These are phyloP conservation scores for Azemiops feae DNA, from an alignment of 2,113 vertebrate species.

Conservation along the genomic window DNA sequence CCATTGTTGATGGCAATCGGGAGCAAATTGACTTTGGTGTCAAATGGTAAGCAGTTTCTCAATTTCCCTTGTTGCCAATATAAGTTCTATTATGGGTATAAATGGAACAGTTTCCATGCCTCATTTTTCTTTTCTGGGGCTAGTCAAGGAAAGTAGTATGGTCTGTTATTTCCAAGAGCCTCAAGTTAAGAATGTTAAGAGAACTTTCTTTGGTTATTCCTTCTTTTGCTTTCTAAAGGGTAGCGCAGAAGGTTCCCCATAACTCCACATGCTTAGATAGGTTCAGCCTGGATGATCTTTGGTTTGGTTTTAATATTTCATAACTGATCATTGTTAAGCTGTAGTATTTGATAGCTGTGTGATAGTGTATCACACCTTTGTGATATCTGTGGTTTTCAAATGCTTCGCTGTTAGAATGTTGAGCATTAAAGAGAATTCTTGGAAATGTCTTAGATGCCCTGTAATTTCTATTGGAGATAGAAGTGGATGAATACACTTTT, in stretches of 20 bases:
- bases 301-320: neutral
- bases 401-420: neutral
- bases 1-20: slow-evolving; percentile 90
- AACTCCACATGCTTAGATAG: neutral
- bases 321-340: neutral
- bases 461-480: neutral
- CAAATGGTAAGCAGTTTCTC: slow-evolving; percentile 73
- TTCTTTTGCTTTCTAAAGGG: neutral
- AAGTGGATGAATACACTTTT: neutral
- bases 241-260: neutral
- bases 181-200: neutral
- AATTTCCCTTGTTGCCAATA: neutral
- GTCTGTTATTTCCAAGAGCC: neutral
- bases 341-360: neutral
- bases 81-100: neutral
- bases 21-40: slow-evolving; percentile 81
- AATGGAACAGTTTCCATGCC: neutral
- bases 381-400: neutral
- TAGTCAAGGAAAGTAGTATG: neutral
- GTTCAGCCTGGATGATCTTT: neutral
- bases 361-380: neutral
- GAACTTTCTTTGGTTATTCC: neutral
- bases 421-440: neutral
- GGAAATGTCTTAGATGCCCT: neutral
- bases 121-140: neutral